Percentiles rank a stretch among this genome's conserved stretches.
phyloP scores from a whole-genome alignment of 2,888 invertebrate genomes.

The Caenorhabditis sp. region DNA sequence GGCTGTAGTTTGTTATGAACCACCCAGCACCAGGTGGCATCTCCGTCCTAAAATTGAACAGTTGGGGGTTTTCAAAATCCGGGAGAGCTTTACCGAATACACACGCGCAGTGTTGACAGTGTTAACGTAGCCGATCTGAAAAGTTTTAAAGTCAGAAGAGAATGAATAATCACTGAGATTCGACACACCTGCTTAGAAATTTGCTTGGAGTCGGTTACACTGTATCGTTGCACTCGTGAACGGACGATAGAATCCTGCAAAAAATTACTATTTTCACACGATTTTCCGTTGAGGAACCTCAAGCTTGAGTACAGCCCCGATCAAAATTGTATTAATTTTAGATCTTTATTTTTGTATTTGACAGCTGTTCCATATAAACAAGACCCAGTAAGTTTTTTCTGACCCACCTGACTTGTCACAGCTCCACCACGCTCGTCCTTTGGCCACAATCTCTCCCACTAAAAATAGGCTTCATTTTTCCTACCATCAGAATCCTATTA shows the following conservation, averaged over 20 bases:
- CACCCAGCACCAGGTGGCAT: conserved; percentile 58
- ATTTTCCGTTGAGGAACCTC: too few relatives aligned
- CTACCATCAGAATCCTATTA: neutral
- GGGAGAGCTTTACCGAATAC: conserved; percentile 20
- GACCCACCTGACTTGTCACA: conserved; percentile 29
- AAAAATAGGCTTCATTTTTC: conserved; percentile 13
- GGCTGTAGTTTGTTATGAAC: conserved; percentile 48
- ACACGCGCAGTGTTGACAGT: conserved; percentile 50
- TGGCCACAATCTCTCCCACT: conserved; percentile 62
- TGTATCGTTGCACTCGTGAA: conserved; percentile 58
- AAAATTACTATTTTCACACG: too few relatives aligned
- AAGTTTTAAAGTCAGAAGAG: neutral
- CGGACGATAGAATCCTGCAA: conserved; percentile 55
- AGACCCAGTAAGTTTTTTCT: too few relatives aligned
- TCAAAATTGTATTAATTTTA: too few relatives aligned
- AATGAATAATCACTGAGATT: neutral
- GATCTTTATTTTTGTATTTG: too few relatives aligned
- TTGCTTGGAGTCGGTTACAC: conserved; percentile 45
- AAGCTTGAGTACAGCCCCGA: too few relatives aligned
- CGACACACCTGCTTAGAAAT: conserved; percentile 55
- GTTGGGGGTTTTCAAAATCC: neutral
- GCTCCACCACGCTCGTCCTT: conserved; percentile 40
- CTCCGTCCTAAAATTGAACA: conserved; percentile 40
- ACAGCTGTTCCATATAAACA: too few relatives aligned
- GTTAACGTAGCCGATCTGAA: conserved; percentile 56